Evolutionary conservation across 1,140 invertebrate species (phyloP).

Genomic region (Aphaenogaster ashmeadi): DNA sequence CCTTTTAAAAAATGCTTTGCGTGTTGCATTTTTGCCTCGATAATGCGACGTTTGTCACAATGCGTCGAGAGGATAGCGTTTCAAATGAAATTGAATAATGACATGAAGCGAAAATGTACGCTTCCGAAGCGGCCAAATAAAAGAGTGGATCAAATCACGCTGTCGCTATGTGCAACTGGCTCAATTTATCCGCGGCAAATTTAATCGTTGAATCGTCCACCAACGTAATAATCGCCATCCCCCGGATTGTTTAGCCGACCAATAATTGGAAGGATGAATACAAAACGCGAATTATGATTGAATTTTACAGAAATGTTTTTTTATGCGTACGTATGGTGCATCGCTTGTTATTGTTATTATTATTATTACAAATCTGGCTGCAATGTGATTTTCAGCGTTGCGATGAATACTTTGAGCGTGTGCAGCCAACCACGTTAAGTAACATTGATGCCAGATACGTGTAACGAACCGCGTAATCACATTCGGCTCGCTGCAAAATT

Average conservation of each 20-base stretch:
- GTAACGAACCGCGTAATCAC: slow-evolving; percentile 51
- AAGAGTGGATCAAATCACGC: slow-evolving; percentile 34
- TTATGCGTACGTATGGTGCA: too few relatives aligned
- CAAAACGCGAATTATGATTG: slow-evolving; percentile 19
- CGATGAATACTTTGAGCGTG: slow-evolving; percentile 35
- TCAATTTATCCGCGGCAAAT: slow-evolving; percentile 37
- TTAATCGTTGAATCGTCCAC: slow-evolving; percentile 34
- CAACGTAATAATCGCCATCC: slow-evolving; percentile 6
- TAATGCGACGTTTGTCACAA: not conserved
- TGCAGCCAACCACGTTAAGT: slow-evolving; percentile 36
- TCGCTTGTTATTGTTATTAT: slow-evolving; percentile 22
- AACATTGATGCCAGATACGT: slow-evolving; percentile 49
- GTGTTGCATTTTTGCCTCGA: not conserved
- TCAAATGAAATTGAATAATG: slow-evolving; percentile 33
- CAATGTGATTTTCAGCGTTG: slow-evolving; percentile 34
- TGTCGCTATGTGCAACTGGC: not conserved
- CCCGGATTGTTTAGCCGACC: slow-evolving; percentile 23
- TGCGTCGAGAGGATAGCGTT: not conserved
- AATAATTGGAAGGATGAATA: not conserved
- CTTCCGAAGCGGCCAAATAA: slow-evolving; percentile 10
- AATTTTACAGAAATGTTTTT: slow-evolving; percentile 41
- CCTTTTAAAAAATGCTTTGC: not conserved
- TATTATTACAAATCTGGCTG: slow-evolving; percentile 16
- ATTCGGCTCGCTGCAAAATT: slow-evolving; percentile 42
- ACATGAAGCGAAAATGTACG: slow-evolving; percentile 26